phyloP scores from a whole-genome alignment of 2,113 vertebrate species.

The Cranoglanis bouderius region DNA sequence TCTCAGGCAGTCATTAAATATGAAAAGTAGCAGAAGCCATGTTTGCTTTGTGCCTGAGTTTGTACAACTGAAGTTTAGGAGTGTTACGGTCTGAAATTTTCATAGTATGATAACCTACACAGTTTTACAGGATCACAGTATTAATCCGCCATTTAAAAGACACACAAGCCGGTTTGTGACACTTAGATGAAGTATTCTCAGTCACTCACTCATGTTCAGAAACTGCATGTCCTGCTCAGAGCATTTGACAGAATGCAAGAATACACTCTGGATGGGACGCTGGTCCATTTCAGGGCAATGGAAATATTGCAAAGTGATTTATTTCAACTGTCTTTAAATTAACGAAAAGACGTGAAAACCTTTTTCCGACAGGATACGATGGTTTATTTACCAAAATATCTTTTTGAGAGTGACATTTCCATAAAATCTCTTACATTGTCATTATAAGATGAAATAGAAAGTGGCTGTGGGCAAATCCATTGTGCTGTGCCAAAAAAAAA shows the following conservation, averaged over 20 bases:
- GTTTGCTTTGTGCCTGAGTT: background rate
- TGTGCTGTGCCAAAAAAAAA: background rate
- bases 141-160: background rate
- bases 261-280: background rate
- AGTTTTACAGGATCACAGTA: background rate
- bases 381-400: background rate
- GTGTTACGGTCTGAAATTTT: background rate
- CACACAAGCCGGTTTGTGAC: background rate
- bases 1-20: slow-evolving; percentile 46
- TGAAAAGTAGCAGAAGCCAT: slow-evolving; percentile 42
- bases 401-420: background rate
- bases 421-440: background rate
- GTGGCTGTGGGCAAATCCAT: background rate
- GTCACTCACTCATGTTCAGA: background rate
- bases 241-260: background rate
- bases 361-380: background rate
- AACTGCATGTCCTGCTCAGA: background rate
- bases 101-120: background rate
- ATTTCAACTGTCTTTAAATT: background rate
- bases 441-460: background rate
- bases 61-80: background rate
- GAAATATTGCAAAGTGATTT: background rate
- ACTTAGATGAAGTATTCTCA: background rate
- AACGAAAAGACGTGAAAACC: background rate
- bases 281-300: background rate